A percentile compares a stretch with the other conserved stretches of the same genome.
Evolutionary conservation across 1,140 invertebrate genomes (phyloP).

Genomic region (Apis dorsata): DNA sequence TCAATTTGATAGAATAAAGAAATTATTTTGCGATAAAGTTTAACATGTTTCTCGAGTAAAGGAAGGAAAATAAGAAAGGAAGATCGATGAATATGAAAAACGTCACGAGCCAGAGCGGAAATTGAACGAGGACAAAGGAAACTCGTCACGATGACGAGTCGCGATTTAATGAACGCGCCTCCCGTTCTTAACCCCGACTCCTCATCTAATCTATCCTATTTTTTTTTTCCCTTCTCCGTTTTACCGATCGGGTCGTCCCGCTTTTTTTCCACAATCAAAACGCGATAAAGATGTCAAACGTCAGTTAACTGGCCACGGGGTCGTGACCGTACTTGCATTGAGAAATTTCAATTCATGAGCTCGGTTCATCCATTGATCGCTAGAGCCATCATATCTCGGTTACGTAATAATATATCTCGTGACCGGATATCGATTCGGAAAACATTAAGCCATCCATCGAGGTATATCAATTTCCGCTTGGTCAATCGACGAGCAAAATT

Average conservation of each 20-base stretch:
- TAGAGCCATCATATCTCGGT: constrained; percentile 27
- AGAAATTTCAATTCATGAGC: constrained; percentile 64
- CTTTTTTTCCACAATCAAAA: constrained; percentile 5
- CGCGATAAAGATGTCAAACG: constrained; percentile 56
- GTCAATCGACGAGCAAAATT: not conserved
- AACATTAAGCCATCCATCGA: not conserved
- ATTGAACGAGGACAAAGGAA: constrained; percentile 21
- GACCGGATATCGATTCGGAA: constrained; percentile 15
- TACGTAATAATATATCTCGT: constrained; percentile 37
- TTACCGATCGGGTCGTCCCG: constrained; percentile 14
- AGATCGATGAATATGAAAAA: not conserved
- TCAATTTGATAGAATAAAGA: too few species aligned
- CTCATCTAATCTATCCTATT: constrained; percentile 41
- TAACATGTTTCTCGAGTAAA: not conserved
- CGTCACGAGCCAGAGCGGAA: not conserved
- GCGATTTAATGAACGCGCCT: constrained; percentile 46
- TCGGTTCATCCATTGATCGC: constrained; percentile 58
- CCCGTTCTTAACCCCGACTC: constrained; percentile 36
- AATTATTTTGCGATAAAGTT: too few species aligned
- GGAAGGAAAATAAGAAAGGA: too few species aligned
- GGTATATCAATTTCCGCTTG: not conserved
- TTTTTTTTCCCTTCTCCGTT: constrained; percentile 10
- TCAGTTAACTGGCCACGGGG: constrained; percentile 42
- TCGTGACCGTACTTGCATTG: constrained; percentile 56
- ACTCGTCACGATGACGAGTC: constrained; percentile 6